Conservation (phyloP, 2,888 invertebrate species). For the Callimorpha dominula region DNA sequence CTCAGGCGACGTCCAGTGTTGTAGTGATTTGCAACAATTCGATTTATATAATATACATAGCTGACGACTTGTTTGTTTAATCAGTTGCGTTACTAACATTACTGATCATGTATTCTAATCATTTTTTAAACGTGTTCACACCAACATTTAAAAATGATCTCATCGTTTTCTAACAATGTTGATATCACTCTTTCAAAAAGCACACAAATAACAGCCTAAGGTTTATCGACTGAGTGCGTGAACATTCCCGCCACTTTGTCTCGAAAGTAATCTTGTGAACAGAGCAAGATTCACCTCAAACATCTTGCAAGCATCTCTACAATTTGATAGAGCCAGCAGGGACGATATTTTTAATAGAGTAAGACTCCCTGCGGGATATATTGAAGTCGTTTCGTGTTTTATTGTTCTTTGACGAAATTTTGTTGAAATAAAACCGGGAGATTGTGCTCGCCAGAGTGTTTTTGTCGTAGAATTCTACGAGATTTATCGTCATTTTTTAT, state of each 20-base stretch:
- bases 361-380: constrained; percentile 44
- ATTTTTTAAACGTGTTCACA: background rate
- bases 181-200: background rate
- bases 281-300: constrained; percentile 76
- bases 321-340: constrained; percentile 65
- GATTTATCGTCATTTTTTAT: constrained; percentile 18
- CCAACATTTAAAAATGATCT: background rate
- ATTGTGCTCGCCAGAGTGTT: constrained; percentile 35
- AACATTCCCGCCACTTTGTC: constrained; percentile 64
- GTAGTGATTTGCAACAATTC: no score
- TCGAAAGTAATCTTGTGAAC: constrained; percentile 81
- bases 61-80: no score
- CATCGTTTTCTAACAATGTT: background rate
- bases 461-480: constrained; percentile 34
- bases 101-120: no score
- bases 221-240: constrained; percentile 59
- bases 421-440: constrained; percentile 49
- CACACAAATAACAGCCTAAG: constrained; percentile 4
- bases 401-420: constrained; percentile 52
- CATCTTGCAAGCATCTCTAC: constrained; percentile 70
- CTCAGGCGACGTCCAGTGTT: no score
- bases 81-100: no score
- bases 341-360: constrained; percentile 66
- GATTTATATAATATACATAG: no score
- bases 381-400: constrained; percentile 47